phyloP scores from a whole-genome alignment of 2,888 invertebrate genomes.

The Campopleginae sp. region DNA sequence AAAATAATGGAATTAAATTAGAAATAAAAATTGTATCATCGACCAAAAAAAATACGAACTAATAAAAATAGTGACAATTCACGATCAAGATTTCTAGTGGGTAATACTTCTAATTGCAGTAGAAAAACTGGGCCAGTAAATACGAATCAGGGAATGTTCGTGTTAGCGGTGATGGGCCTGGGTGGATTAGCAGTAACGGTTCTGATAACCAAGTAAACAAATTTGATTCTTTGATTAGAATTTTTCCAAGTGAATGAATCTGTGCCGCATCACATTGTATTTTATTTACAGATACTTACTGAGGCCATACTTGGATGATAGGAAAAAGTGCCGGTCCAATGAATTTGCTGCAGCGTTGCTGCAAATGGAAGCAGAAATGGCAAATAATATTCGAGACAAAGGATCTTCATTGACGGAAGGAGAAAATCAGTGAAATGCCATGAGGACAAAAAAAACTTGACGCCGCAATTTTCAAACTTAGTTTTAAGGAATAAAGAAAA shows the following conservation, averaged over 20 bases:
- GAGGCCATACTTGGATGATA: neutral
- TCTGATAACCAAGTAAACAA: neutral
- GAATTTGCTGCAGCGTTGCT: neutral
- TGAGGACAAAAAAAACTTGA: neutral
- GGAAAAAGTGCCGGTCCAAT: neutral
- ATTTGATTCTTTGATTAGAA: neutral
- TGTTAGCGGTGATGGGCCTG: neutral
- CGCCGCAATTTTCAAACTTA: neutral
- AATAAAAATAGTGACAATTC: neutral
- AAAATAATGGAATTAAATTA: neutral
- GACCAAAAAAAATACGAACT: neutral
- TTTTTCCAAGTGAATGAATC: neutral
- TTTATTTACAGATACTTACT: neutral
- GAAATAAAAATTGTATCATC: neutral
- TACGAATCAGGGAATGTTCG: neutral
- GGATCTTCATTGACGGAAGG: neutral
- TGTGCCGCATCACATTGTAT: neutral
- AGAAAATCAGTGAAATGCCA: neutral
- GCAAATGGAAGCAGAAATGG: neutral
- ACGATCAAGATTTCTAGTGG: neutral
- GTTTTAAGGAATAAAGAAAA: neutral
- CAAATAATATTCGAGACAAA: neutral
- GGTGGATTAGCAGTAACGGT: neutral
- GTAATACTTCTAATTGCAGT: neutral
- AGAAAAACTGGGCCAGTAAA: neutral